phyloP scores from a whole-genome alignment of 2,113 vertebrate species.

The Ptyas mucosa region DNA sequence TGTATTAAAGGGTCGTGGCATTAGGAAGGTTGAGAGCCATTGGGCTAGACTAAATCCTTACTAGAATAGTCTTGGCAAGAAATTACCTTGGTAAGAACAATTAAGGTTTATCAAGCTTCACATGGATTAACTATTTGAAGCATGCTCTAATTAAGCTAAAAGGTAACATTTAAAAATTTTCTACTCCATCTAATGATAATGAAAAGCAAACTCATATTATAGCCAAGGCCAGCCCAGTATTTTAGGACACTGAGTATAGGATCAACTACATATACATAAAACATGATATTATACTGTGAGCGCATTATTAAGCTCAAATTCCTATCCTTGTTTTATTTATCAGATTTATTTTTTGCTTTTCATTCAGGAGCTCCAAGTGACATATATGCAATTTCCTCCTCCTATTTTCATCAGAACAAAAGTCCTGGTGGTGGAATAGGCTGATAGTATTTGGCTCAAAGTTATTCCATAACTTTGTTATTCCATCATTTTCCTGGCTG shows the following conservation, averaged over 20 bases:
- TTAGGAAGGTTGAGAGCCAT: too few relatives aligned
- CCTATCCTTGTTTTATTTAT: neutral
- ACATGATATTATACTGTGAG: neutral
- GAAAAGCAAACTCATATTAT: neutral
- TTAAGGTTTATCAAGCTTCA: neutral
- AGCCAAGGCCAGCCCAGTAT: neutral
- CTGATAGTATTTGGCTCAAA: neutral
- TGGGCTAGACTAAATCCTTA: neutral
- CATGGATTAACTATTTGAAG: neutral
- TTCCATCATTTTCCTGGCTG: neutral
- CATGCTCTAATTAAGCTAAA: neutral
- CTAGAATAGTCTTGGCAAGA: neutral
- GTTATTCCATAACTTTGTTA: neutral
- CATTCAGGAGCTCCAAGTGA: neutral
- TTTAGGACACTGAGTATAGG: neutral
- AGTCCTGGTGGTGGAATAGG: neutral
- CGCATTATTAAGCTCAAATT: neutral
- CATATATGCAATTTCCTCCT: neutral
- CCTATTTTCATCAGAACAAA: neutral
- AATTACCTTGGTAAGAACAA: neutral
- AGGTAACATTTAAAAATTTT: neutral
- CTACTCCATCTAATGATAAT: neutral
- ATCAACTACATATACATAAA: neutral
- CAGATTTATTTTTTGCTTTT: neutral
- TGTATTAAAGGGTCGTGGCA: too few relatives aligned